Conservation (phyloP, 2,113 vertebrate genomes). For the Coreoperca whiteheadi region DNA sequence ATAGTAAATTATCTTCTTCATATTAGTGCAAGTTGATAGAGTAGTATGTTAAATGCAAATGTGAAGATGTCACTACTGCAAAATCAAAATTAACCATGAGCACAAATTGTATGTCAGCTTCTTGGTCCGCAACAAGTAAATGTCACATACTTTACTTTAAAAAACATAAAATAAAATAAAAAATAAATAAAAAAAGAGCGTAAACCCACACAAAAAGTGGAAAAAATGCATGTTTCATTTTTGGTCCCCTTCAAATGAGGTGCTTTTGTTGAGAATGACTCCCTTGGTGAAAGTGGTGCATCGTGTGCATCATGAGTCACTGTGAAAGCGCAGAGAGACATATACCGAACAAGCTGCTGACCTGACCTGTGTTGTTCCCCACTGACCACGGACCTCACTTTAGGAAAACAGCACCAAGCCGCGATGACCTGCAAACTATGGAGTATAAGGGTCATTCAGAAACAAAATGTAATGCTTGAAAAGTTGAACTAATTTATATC, state of each 20-base stretch:
- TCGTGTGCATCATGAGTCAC: conserved; percentile 78
- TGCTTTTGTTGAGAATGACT: conserved; percentile 78
- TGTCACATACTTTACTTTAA: conserved; percentile 18
- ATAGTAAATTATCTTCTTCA: background rate
- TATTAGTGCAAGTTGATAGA: background rate
- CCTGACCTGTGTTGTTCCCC: conserved; percentile 41
- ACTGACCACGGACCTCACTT: conserved; percentile 55
- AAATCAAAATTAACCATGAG: conserved; percentile 14
- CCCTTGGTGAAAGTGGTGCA: conserved; percentile 79
- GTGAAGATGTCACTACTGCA: conserved; percentile 1
- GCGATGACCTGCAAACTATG: conserved; percentile 3
- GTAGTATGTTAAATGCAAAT: background rate
- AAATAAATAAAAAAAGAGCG: background rate
- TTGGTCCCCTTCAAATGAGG: conserved; percentile 52
- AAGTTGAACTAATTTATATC: background rate
- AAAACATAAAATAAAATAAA: background rate
- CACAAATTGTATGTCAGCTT: background rate
- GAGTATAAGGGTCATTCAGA: background rate
- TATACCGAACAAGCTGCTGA: conserved; percentile 53
- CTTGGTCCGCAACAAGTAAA: conserved; percentile 28
- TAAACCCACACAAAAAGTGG: conserved; percentile 27
- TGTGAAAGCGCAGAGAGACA: conserved; percentile 55
- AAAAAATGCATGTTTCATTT: conserved; percentile 43
- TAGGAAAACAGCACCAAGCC: background rate
- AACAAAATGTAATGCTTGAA: background rate